Evolutionary conservation across 1,140 invertebrate genomes (phyloP), one percentile per base, ranked within the genome.

Genomic region (Bombus pyrosoma): DNA sequence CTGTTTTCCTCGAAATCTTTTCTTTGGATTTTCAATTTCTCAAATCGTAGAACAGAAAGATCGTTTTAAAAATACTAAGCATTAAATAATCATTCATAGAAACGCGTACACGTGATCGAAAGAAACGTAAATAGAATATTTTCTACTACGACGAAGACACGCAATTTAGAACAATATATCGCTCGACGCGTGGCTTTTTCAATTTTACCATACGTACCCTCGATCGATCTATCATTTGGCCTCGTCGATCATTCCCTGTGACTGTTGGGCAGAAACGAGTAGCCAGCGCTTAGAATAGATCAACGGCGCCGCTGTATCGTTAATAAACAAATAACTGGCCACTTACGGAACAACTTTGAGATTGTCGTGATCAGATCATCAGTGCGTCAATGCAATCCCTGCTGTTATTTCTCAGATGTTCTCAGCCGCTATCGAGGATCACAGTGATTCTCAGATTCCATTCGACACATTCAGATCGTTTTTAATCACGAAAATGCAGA

Each of bases 291-390:
- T 81, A 81, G 83, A 85, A 85, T 85, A 85, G 83, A 84, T 87
- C 81, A 74, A 79, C 81, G 75, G 47, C 75, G 74, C 86, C 69
- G 81, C 22, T 28, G 57, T 68, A 59, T 87, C 77, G 71, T 74
- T 85, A 85, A 85, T 74, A 87, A 87, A 87, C 81, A 84, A 84
- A 84, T 87, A 87, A 84, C 25, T 66, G 86, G 43, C 81, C 86
- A 78, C 81, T 87, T 84, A 84, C 41, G 28, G 82, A 9, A 32
- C 75, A 73, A 74, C 37, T 73, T 84, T 83, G 75, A 87, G 75
- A 87, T 83, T 84, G 85, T 43, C 47, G 85, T 77, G 64, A 72
- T 84, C 74, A 78, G 73, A 59, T 69, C 64, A 74, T 32, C 53
- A 73, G 34, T 87, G 75, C 81, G 68, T 87, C 86, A 73, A 69